phyloP scores from a whole-genome alignment of 2,888 invertebrate genomes.

The Deroplatys truncata region DNA sequence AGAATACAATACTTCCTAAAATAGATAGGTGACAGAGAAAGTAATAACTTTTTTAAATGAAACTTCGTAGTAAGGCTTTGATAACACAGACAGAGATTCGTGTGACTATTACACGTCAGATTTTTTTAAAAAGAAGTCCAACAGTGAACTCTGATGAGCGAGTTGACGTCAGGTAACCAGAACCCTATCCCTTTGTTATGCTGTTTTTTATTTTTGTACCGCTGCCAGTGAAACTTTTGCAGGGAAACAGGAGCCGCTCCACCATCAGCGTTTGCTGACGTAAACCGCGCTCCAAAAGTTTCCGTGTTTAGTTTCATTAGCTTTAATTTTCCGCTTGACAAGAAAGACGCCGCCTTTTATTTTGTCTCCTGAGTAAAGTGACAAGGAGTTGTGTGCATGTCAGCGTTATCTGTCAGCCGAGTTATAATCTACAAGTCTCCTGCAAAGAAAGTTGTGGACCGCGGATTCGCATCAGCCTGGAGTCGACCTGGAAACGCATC shows the following conservation, averaged over 20 bases:
- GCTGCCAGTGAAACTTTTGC: neutral
- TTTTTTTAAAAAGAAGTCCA: too few relatives aligned
- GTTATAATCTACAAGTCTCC: too few relatives aligned
- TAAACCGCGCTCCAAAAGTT: slow-evolving; percentile 4
- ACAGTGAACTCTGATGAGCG: too few relatives aligned
- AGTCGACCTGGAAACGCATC: too few relatives aligned
- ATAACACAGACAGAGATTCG: too few relatives aligned
- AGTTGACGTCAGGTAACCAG: neutral
- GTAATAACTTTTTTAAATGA: too few relatives aligned
- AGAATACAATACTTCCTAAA: too few relatives aligned
- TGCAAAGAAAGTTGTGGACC: too few relatives aligned
- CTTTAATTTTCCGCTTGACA: slow-evolving; percentile 30
- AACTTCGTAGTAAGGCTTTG: too few relatives aligned
- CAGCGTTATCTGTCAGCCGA: neutral
- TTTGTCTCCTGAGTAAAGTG: neutral
- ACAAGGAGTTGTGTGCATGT: neutral
- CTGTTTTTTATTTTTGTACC: neutral
- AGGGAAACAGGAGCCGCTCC: neutral
- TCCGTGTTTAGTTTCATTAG: slow-evolving; percentile 27
- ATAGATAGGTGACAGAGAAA: too few relatives aligned
- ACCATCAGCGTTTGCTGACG: slow-evolving; percentile 3
- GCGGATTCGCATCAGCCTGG: too few relatives aligned
- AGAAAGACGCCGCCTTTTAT: slow-evolving; percentile 8
- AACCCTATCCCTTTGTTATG: neutral
- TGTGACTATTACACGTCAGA: too few relatives aligned